Evolutionary conservation across 2,888 invertebrate genomes (phyloP).

Genomic region (Cryptocephalus primarius): DNA sequence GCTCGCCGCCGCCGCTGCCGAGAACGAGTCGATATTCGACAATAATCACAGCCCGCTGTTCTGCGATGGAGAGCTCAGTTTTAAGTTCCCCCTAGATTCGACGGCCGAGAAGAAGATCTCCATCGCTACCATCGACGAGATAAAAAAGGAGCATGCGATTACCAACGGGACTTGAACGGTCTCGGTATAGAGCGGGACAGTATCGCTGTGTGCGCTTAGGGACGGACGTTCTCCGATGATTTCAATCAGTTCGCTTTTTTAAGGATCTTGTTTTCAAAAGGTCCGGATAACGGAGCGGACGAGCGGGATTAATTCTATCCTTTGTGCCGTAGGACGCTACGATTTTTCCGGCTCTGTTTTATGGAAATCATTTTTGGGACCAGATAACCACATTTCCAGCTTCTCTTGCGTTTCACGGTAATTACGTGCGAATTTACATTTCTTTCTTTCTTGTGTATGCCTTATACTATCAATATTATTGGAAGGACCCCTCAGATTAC

Average conservation of each 20-base stretch:
- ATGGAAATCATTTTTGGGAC: too few species aligned
- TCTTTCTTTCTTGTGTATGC: too few species aligned
- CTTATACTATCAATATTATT: too few species aligned
- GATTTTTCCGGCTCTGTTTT: too few species aligned
- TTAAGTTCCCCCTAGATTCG: slow-evolving; percentile 43
- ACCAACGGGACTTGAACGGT: slow-evolving; percentile 26
- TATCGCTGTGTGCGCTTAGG: slow-evolving; percentile 7
- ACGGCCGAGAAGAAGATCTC: slow-evolving; percentile 31
- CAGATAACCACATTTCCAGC: too few species aligned
- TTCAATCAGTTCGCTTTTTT: slow-evolving; percentile 10
- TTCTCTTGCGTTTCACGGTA: too few species aligned
- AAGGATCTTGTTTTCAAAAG: too few species aligned
- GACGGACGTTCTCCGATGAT: slow-evolving; percentile 4
- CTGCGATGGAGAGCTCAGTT: slow-evolving; percentile 44
- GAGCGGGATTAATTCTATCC: too few species aligned
- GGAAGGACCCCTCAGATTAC: too few species aligned
- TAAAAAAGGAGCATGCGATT: slow-evolving; percentile 33
- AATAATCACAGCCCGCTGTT: slow-evolving; percentile 36
- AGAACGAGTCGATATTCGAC: slow-evolving; percentile 38
- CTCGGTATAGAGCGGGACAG: slow-evolving; percentile 4
- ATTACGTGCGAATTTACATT: too few species aligned
- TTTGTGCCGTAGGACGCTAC: too few species aligned
- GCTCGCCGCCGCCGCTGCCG: slow-evolving; percentile 25
- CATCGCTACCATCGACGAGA: slow-evolving; percentile 36
- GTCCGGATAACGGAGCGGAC: too few species aligned